These are phyloP conservation scores for Thamnophis sirtalis DNA, from an alignment of 2,113 vertebrate genomes.

Conservation along the genomic window DNA sequence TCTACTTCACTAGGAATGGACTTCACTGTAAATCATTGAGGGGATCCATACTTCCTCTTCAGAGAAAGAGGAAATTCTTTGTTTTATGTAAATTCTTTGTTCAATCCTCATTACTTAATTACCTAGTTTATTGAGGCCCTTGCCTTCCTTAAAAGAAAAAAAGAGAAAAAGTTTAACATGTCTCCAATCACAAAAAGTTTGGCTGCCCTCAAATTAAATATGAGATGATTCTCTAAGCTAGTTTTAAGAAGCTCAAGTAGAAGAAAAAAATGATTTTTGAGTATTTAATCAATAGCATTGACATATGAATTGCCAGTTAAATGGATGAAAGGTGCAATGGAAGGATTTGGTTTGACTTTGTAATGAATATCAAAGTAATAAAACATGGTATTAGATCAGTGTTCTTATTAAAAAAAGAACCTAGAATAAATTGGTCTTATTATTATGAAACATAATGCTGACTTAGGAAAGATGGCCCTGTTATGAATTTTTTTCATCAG, in stretches of 20 bases:
- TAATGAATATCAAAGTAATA: conserved; percentile 30
- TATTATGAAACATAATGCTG: conserved; percentile 42
- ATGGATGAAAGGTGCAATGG: conserved; percentile 18
- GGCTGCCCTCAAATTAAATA: neutral
- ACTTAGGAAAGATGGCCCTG: conserved; percentile 32
- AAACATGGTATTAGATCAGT: conserved; percentile 28
- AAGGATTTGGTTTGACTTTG: conserved; percentile 40
- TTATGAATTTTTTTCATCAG: conserved; percentile 32
- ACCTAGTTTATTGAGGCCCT: neutral
- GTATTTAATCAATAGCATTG: conserved; percentile 19
- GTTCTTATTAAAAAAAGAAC: conserved; percentile 9
- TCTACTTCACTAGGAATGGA: neutral
- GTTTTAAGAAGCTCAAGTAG: conserved; percentile 7
- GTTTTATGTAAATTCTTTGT: neutral
- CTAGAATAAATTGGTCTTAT: conserved; percentile 44
- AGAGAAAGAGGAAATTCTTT: neutral
- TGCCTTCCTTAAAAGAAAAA: neutral
- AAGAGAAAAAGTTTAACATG: neutral
- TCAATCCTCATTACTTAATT: neutral
- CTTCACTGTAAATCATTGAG: neutral
- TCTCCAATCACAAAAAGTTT: neutral
- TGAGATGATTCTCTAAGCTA: neutral
- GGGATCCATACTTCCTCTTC: neutral
- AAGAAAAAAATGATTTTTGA: neutral
- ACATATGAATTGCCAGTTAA: conserved; percentile 25